phyloP scores from a whole-genome alignment of 1,140 invertebrate genomes.

The Papilio aristodemus region DNA sequence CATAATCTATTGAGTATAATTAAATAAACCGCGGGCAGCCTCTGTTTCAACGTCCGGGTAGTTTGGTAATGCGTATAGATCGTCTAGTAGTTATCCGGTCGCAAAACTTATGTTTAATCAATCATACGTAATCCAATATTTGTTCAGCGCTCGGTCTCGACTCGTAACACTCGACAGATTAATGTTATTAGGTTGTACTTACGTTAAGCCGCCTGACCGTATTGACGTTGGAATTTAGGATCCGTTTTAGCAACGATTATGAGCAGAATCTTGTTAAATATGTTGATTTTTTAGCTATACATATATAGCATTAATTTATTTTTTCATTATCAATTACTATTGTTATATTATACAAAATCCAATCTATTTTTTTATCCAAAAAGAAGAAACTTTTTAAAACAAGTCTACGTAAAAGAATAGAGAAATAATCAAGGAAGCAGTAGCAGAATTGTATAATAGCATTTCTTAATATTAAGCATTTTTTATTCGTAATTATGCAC shows the following conservation, averaged over 20 bases:
- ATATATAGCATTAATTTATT: too few species aligned
- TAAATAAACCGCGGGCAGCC: not conserved
- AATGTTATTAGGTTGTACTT: constrained; percentile 37
- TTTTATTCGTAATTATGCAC: too few species aligned
- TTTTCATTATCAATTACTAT: too few species aligned
- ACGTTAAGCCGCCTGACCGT: not conserved
- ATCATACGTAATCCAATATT: constrained; percentile 65
- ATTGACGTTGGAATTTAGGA: not conserved
- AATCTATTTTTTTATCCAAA: too few species aligned
- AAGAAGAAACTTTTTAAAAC: too few species aligned
- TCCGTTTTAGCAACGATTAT: not conserved
- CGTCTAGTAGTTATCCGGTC: constrained; percentile 42
- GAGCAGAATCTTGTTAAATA: not conserved
- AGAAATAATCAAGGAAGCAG: too few species aligned
- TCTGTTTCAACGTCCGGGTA: not conserved
- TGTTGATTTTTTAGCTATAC: too few species aligned
- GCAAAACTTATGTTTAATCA: constrained; percentile 55
- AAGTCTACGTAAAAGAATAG: too few species aligned
- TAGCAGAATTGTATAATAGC: too few species aligned
- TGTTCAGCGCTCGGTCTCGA: constrained; percentile 41
- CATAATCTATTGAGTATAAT: not conserved
- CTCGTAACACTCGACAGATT: constrained; percentile 49
- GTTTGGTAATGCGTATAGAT: constrained; percentile 30
- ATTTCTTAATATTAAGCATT: too few species aligned
- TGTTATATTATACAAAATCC: too few species aligned